phyloP scores from a whole-genome alignment of 2,888 invertebrate species.

The Lepetodrilus schrolli region DNA sequence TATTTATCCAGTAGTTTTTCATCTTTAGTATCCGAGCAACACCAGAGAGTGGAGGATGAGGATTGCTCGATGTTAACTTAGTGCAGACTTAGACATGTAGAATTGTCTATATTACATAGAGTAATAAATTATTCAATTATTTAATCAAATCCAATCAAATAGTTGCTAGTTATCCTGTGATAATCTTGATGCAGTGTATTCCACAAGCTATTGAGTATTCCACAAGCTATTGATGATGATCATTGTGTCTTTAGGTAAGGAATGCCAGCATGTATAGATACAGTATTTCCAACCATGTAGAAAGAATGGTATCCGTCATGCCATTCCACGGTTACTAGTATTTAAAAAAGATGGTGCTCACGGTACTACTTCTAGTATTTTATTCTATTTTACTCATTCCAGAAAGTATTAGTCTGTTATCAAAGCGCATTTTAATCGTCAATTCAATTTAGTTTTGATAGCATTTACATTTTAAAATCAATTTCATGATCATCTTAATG shows the following conservation, averaged over 20 bases:
- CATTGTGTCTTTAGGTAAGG: too few relatives aligned
- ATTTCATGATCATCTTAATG: too few relatives aligned
- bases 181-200: too few relatives aligned
- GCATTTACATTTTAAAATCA: too few relatives aligned
- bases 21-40: not conserved
- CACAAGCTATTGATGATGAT: too few relatives aligned
- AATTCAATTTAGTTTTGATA: too few relatives aligned
- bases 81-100: not conserved
- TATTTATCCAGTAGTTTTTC: conserved; percentile 7
- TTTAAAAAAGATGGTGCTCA: too few relatives aligned
- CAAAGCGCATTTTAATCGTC: not conserved
- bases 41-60: not conserved
- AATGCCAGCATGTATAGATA: not conserved
- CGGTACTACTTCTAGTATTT: too few relatives aligned
- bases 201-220: too few relatives aligned
- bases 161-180: conserved; percentile 17
- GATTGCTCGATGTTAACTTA: not conserved
- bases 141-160: conserved; percentile 2
- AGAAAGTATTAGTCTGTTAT: not conserved
- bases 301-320: not conserved
- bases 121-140: conserved; percentile 24
- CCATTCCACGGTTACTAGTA: not conserved
- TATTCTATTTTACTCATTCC: too few relatives aligned
- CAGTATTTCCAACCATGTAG: not conserved
- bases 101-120: not conserved